These are phyloP conservation scores for Tortrix viridana DNA, from an alignment of 2,888 invertebrate species.

Conservation along the genomic window DNA sequence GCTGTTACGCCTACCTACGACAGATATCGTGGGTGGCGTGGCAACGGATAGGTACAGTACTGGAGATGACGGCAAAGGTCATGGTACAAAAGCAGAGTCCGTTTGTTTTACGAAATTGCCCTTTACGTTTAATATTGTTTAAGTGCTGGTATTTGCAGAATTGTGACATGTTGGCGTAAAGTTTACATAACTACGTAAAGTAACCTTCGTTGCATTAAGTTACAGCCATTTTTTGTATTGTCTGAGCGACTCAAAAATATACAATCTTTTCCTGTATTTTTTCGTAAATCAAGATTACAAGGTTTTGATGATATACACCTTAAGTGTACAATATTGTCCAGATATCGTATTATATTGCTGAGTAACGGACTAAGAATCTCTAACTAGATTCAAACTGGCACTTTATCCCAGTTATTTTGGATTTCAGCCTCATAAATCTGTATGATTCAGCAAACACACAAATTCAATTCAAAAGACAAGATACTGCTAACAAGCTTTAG, in stretches of 20 bases:
- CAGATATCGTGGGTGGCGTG: conserved; percentile 24
- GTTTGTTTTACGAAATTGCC: conserved; percentile 22
- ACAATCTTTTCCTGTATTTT: too few species aligned
- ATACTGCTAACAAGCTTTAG: conserved; percentile 6
- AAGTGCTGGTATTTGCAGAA: conserved; percentile 7
- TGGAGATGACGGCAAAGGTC: conserved; percentile 34
- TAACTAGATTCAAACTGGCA: too few species aligned
- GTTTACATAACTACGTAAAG: too few species aligned
- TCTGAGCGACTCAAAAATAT: too few species aligned
- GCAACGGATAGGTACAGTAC: conserved; percentile 13
- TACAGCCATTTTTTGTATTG: too few species aligned
- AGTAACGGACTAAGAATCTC: too few species aligned
- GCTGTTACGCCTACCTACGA: conserved; percentile 16
- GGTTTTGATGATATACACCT: too few species aligned
- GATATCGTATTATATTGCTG: too few species aligned
- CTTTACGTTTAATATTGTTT: conserved; percentile 23
- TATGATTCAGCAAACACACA: not conserved
- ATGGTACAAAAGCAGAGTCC: conserved; percentile 22
- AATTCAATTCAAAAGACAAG: not conserved
- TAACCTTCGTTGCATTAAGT: too few species aligned
- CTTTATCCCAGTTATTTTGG: not conserved
- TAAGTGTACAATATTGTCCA: too few species aligned
- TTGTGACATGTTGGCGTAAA: not conserved
- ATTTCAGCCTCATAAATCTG: not conserved
- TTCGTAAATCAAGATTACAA: too few species aligned